Base-by-base conservation (phyloP, 1,140 invertebrate genomes). In the Drosophila parabipectinata region DNA sequence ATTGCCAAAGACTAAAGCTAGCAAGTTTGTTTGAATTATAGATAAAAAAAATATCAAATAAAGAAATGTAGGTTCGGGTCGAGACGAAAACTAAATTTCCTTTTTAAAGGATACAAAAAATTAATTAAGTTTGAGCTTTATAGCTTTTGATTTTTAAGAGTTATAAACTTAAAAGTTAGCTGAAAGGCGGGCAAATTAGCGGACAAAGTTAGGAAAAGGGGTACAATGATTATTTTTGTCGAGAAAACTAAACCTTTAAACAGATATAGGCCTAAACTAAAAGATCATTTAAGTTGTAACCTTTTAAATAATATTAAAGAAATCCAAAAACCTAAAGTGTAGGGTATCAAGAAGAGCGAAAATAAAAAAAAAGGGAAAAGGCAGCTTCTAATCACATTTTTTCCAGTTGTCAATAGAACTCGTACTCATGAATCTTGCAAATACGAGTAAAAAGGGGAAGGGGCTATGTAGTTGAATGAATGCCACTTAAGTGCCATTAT, bases 401-500 rank as follows among this genome's bases (percentile, higher is more conserved):
- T 68, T 26, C 21, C 62, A 60, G 59, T 74, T 74, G 62, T 68
- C 72, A 68, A 76, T 59, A 68, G 72, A 73, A 60, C 48, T 48
- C 48, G 48, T 59, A 66, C 34, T 68, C 45, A 57, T 57, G 52
- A 55, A 55, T 37, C 50, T 69, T 68, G 58, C 50, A 47, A 41
- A 41, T 10, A 52, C 52, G 41, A 52, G 51, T n/a, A 45, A 39
- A 39, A 14, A 12, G n/a, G n/a, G 48, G 59, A 15, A 14, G 50
- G 15, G 39, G 56, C 39, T 41, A 21, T 21, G 21, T 21, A 37
- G 15, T 47, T 21, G 37, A 47, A 57, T 14, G 50, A 60, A 62
- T 28, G 50, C 47, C 73, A 84, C 82, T 84, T 77, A 77, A 81
- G 47, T 71, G 41, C 24, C 52, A 77, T 84, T 84, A 84, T 73